Evolutionary conservation across 2,797 vertebrate genomes (phyloP).

Genomic region (Acridotheres tristis): DNA sequence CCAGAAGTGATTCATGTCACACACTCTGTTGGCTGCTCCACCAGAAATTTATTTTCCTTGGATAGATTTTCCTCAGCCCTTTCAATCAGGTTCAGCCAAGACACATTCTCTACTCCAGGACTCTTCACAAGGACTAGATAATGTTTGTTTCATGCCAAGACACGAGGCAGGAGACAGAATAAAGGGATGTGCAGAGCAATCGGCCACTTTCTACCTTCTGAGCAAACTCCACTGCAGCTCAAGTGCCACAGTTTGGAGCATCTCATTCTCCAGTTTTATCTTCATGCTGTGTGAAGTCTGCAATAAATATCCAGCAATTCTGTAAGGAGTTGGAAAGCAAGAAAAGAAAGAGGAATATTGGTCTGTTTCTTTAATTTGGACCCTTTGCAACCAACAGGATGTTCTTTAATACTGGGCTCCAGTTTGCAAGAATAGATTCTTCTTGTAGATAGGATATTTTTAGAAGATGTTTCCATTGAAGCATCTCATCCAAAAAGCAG

Average conservation of each 20-base stretch:
- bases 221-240: neutral
- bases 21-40: neutral
- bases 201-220: neutral
- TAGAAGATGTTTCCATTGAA: neutral
- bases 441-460: neutral
- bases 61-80: neutral
- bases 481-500: neutral
- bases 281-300: neutral
- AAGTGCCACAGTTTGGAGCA: neutral
- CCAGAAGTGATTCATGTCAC: neutral
- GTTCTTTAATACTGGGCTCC: neutral
- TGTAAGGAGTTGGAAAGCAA: neutral
- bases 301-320: neutral
- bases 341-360: neutral
- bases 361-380: neutral
- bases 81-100: constrained; percentile 34
- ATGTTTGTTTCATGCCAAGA: neutral
- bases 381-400: neutral
- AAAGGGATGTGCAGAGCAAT: neutral
- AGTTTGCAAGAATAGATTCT: neutral
- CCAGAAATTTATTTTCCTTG: constrained; percentile 14
- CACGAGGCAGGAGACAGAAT: neutral
- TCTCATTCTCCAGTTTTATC: neutral
- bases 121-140: constrained; percentile 5
- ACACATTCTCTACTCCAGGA: neutral